A percentile compares a stretch with the other conserved stretches of the same genome.
phyloP scores from a whole-genome alignment of 2,797 vertebrate genomes.

The Brachymystax lenok region DNA sequence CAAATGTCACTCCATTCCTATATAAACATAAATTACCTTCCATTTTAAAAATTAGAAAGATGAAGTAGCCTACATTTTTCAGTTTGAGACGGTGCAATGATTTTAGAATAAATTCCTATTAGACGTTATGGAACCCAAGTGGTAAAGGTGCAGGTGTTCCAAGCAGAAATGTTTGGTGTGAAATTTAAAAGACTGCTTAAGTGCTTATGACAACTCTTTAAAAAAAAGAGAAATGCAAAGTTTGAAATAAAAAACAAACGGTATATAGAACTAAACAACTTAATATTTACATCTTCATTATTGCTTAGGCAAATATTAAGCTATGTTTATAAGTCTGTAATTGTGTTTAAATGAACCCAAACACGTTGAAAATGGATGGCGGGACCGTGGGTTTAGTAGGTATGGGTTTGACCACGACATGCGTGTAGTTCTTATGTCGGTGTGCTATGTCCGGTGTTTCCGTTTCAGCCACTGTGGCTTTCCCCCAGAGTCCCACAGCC shows the following conservation, averaged over 20 bases:
- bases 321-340: too few species aligned
- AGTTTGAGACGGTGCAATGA: not conserved
- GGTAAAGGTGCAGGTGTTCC: not conserved
- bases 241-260: not conserved
- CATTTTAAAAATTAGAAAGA: not conserved
- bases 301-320: too few species aligned
- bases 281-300: not conserved
- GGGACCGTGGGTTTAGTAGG: conserved; percentile 89
- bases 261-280: not conserved
- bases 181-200: not conserved
- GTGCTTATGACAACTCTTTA: not conserved
- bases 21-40: not conserved
- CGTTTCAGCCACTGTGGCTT: conserved; percentile 65
- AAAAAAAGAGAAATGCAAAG: not conserved
- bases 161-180: not conserved
- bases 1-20: not conserved
- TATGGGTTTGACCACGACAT: conserved; percentile 95
- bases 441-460: conserved; percentile 63
- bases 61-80: not conserved
- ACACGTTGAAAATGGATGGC: conserved; percentile 90
- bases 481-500: conserved; percentile 83
- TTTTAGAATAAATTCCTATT: not conserved
- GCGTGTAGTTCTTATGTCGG: conserved; percentile 83
- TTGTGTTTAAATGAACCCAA: conserved; percentile 86
- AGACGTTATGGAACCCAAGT: not conserved